phyloP scores from a whole-genome alignment of 2,888 invertebrate species.

The Chrysopilus asiliformis region DNA sequence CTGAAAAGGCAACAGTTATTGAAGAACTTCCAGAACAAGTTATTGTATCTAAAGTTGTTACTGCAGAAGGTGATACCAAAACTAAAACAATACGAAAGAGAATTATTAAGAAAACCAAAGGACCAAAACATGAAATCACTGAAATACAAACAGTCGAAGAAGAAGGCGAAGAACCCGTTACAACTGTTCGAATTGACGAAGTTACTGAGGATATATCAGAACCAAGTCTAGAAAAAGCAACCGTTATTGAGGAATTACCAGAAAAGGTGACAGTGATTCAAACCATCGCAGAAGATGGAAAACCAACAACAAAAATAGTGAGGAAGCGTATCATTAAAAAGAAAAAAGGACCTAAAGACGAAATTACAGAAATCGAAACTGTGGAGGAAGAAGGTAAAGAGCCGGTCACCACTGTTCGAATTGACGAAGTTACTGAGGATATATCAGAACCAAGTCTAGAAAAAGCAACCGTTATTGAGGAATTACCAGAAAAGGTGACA shows the following conservation, averaged over 20 bases:
- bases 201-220: slow-evolving; percentile 23
- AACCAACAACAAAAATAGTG: slow-evolving; percentile 19
- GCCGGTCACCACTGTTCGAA: slow-evolving; percentile 23
- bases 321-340: slow-evolving; percentile 18
- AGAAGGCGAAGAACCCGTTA: slow-evolving; percentile 23
- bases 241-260: slow-evolving; percentile 22
- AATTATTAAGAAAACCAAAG: slow-evolving; percentile 14
- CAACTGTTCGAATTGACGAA: slow-evolving; percentile 28
- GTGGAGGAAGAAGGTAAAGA: slow-evolving; percentile 23
- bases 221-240: slow-evolving; percentile 17
- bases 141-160: slow-evolving; percentile 25
- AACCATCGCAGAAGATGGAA: slow-evolving; percentile 1
- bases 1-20: slow-evolving; percentile 9
- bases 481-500: slow-evolving; percentile 25
- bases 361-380: slow-evolving; percentile 28
- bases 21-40: slow-evolving; percentile 18
- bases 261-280: slow-evolving; percentile 17
- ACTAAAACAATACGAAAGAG: slow-evolving; percentile 24
- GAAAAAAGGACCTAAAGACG: slow-evolving; percentile 19
- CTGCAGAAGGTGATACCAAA: slow-evolving; percentile 26
- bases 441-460: too few species aligned
- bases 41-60: slow-evolving; percentile 32
- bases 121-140: slow-evolving; percentile 20
- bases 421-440: slow-evolving; percentile 23
- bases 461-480: slow-evolving; percentile 15